Conservation (phyloP, 2,888 invertebrate species). For the Sarcophaga rosellei region DNA sequence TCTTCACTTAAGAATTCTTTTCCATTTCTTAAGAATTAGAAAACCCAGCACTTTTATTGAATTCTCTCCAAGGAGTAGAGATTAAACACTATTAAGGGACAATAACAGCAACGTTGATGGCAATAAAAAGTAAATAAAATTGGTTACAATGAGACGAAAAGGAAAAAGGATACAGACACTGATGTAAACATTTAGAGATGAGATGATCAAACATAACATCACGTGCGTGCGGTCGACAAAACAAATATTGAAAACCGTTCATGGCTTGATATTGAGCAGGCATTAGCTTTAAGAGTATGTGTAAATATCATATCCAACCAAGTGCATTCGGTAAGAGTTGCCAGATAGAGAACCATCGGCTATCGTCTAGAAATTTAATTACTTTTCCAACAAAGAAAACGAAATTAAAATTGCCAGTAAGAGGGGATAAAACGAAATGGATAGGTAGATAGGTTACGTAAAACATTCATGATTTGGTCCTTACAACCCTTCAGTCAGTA, state of each 20-base stretch:
- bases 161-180: constrained; percentile 23
- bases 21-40: too few relatives aligned
- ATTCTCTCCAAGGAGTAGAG: not conserved
- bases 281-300: not conserved
- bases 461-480: too few relatives aligned
- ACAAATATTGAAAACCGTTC: constrained; percentile 46
- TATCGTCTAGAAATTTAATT: too few relatives aligned
- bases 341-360: not conserved
- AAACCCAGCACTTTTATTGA: too few relatives aligned
- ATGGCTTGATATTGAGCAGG: not conserved
- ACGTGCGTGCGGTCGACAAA: constrained; percentile 60
- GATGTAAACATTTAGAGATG: not conserved
- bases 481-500: too few relatives aligned
- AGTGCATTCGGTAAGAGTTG: not conserved
- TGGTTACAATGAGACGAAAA: not conserved
- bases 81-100: constrained; percentile 39
- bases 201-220: constrained; percentile 11
- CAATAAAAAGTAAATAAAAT: not conserved
- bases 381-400: too few relatives aligned
- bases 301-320: too few relatives aligned
- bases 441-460: too few relatives aligned
- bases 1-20: too few relatives aligned
- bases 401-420: too few relatives aligned
- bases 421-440: too few relatives aligned
- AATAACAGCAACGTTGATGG: constrained; percentile 17